Percentiles rank a stretch among this genome's conserved stretches.
Evolutionary conservation across 2,888 invertebrate genomes (phyloP).

Genomic region (Hermaeophaga mercurialis): DNA sequence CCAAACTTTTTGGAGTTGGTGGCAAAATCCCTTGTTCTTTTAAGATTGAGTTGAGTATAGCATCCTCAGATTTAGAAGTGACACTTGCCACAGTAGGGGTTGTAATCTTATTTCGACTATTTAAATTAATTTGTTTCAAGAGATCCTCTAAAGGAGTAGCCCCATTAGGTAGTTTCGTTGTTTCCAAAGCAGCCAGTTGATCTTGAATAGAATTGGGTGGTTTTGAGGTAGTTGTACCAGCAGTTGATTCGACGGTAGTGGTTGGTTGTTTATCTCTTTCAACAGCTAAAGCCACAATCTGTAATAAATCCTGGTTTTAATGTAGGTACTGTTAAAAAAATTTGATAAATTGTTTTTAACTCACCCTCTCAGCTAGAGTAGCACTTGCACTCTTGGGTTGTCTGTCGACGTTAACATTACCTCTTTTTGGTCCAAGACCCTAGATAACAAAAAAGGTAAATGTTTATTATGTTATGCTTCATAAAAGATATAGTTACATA

Average conservation of each 20-base stretch:
- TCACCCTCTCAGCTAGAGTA: constrained; percentile 41
- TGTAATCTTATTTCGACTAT: constrained; percentile 42
- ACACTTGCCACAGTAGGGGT: constrained; percentile 44
- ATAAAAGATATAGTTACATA: constrained; percentile 34
- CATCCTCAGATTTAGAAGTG: constrained; percentile 68
- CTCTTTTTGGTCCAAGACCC: constrained; percentile 29
- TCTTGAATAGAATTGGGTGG: constrained; percentile 44
- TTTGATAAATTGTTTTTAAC: constrained; percentile 14
- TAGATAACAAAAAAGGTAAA: constrained; percentile 23
- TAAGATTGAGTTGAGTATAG: constrained; percentile 70
- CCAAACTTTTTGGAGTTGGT: constrained; percentile 61
- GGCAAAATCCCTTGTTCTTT: constrained; percentile 77
- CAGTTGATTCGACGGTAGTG: constrained; percentile 35
- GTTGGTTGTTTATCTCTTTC: constrained; percentile 45
- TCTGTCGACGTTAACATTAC: background rate
- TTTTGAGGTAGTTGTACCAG: constrained; percentile 29
- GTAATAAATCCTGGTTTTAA: constrained; percentile 21
- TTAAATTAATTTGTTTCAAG: constrained; percentile 50
- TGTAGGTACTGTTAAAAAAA: background rate
- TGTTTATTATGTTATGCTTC: too few relatives aligned
- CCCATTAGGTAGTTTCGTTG: constrained; percentile 30
- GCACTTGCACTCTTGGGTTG: background rate
- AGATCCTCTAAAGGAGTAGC: constrained; percentile 48
- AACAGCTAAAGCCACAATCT: constrained; percentile 53
- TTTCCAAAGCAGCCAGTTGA: constrained; percentile 33